Evolutionary conservation across 2,888 invertebrate species (phyloP).

Genomic region (Nephrotoma flavescens): DNA sequence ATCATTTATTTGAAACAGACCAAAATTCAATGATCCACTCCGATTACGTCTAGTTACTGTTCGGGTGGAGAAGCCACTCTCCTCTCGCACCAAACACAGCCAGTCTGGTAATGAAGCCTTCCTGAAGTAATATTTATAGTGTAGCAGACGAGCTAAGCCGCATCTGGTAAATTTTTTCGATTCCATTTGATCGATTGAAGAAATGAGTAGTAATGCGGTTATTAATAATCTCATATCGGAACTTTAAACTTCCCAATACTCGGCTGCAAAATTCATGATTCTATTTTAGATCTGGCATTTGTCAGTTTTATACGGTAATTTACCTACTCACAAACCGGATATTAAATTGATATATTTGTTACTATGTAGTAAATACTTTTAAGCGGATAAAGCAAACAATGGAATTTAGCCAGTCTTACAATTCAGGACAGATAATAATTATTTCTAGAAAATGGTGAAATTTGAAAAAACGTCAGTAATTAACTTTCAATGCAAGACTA

Average conservation of each 20-base stretch:
- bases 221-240: background rate
- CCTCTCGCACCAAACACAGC: background rate
- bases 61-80: background rate
- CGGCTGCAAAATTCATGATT: background rate
- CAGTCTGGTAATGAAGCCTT: background rate
- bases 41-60: background rate
- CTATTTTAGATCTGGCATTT: background rate
- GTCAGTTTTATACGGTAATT: too few relatives aligned
- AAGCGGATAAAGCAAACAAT: too few relatives aligned
- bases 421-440: too few relatives aligned
- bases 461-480: too few relatives aligned
- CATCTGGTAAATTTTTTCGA: background rate
- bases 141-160: background rate
- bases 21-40: background rate
- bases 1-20: conserved; percentile 42
- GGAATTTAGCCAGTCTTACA: too few relatives aligned
- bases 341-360: too few relatives aligned
- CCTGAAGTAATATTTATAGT: background rate
- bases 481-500: too few relatives aligned
- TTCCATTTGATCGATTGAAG: background rate
- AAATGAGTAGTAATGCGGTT: background rate
- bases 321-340: too few relatives aligned
- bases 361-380: too few relatives aligned
- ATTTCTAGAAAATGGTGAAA: too few relatives aligned
- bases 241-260: background rate